phyloP scores from a whole-genome alignment of 2,113 vertebrate genomes.

The Odocoileus hemionus region DNA sequence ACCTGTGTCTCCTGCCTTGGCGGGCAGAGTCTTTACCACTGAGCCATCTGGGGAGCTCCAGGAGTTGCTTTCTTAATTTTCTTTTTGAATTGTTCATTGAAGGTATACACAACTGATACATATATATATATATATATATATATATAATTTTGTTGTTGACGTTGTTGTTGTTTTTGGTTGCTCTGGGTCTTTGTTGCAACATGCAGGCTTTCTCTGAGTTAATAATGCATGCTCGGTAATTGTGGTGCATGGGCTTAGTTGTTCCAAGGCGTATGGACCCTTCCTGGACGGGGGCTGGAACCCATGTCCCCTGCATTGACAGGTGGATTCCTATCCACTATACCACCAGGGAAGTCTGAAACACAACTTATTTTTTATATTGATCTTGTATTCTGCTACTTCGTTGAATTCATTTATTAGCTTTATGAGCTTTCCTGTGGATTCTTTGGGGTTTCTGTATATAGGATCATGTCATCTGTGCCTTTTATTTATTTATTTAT shows the following conservation, averaged over 20 bases:
- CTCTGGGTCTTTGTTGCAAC: not conserved
- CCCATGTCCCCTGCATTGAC: not conserved
- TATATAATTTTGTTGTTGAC: no score
- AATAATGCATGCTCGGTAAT: not conserved
- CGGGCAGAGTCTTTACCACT: not conserved
- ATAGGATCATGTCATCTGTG: not conserved
- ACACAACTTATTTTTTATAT: not conserved
- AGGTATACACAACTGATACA: not conserved
- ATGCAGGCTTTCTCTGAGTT: not conserved
- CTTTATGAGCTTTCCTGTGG: not conserved
- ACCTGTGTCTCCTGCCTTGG: not conserved
- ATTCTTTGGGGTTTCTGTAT: not conserved
- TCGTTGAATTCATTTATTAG: not conserved
- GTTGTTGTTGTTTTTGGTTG: not conserved
- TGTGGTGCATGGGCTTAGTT: not conserved
- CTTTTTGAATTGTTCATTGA: not conserved
- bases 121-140: not conserved
- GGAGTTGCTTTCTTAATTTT: not conserved
- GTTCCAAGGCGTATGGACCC: not conserved
- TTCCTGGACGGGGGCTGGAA: not conserved
- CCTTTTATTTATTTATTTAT: not conserved
- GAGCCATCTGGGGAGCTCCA: not conserved
- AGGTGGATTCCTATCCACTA: not conserved
- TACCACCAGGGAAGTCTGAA: not conserved
- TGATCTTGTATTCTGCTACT: not conserved